Conservation (phyloP, 1,140 invertebrate genomes). For the Leptoteleia sp. region DNA sequence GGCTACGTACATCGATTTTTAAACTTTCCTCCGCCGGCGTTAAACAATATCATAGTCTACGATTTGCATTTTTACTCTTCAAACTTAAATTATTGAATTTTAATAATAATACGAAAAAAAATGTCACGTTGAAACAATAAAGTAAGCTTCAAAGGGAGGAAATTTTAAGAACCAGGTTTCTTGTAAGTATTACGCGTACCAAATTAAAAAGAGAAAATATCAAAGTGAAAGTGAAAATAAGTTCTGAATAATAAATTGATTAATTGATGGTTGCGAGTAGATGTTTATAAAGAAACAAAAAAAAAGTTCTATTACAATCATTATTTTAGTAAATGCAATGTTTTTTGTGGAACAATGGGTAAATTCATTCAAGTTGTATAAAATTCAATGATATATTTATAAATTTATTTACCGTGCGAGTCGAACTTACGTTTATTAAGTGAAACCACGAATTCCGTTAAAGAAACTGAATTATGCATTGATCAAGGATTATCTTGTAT, state of each 20-base stretch:
- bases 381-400: slow-evolving; percentile 46
- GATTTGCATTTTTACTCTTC: slow-evolving; percentile 36
- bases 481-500: slow-evolving; percentile 57
- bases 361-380: not conserved
- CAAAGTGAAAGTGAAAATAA: slow-evolving; percentile 51
- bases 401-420: slow-evolving; percentile 24
- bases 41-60: slow-evolving; percentile 11
- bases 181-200: slow-evolving; percentile 61
- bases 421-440: slow-evolving; percentile 30
- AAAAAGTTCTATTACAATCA: slow-evolving; percentile 26
- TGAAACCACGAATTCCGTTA: slow-evolving; percentile 42
- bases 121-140: slow-evolving; percentile 4
- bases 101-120: slow-evolving; percentile 21
- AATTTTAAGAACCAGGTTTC: slow-evolving; percentile 57
- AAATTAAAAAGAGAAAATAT: slow-evolving; percentile 62
- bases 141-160: slow-evolving; percentile 32
- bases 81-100: slow-evolving; percentile 28
- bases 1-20: slow-evolving; percentile 50
- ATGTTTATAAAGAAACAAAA: slow-evolving; percentile 36
- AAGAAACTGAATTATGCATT: slow-evolving; percentile 48
- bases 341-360: slow-evolving; percentile 29
- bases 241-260: slow-evolving; percentile 33
- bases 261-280: slow-evolving; percentile 44
- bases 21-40: slow-evolving; percentile 52
- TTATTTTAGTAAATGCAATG: slow-evolving; percentile 26